Base-by-base conservation (phyloP, 2,797 vertebrate genomes). In the Pseudochaenichthys georgianus region DNA sequence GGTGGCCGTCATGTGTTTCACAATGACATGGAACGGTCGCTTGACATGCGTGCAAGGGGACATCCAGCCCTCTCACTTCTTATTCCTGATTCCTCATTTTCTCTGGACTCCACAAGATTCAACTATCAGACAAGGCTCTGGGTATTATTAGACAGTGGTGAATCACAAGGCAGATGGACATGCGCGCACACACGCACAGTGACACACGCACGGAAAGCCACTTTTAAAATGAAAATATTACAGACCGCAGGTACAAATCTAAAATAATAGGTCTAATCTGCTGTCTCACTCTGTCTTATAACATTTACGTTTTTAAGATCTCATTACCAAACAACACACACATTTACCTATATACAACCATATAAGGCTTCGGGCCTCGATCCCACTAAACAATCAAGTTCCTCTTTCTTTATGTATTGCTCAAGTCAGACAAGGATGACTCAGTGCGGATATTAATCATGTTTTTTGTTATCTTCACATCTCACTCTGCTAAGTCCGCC, bases 31-130 rank as follows among this genome's bases (percentile, higher is more conserved):
- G 83, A 91, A 80, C 80, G 48, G 86, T 84, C 82, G 83, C 90
- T 79, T 77, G 73, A 86, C 89, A 82, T 72, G 79, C 76, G 31
- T 88, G 85, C 62, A 48, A 83, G 87, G 92, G 94, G 89, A 94
- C 91, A 86, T 93, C 90, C 92, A 94, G 91, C 71, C 86, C 83
- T 95, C 92, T 95, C 95, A 96, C 95, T 95, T 96, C 95, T 95
- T 95, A 93, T 95, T 95, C 94, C 95, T 81, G 91, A 95, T 96
- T 96, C 95, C 95, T 95, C 94, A 95, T 95, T 96, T 93, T 92
- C 87, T 91, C 75, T 82, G 87, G 81, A 87, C 86, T 90, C 83
- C 78, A 84, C 82, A 83, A 89, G 80, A 89, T 78, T 80, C 82
- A 82, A 76, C 87, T 69, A 86, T 76, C 83, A 91, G 88, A 87